phyloP scores from a whole-genome alignment of 2,888 invertebrate genomes.

The Cataglyphis albicans region DNA sequence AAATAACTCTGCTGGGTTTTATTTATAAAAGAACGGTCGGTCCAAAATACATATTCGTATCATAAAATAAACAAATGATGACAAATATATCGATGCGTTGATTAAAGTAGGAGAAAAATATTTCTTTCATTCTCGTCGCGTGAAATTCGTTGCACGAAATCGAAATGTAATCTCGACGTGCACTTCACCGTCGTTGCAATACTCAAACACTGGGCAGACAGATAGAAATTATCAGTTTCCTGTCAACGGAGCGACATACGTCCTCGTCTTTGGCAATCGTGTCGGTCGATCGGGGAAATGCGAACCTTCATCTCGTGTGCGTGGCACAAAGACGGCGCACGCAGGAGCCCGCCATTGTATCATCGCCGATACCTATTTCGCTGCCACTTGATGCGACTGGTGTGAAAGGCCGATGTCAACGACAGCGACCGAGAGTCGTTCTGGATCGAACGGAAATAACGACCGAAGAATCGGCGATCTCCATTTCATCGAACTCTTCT shows the following conservation, averaged over 20 bases:
- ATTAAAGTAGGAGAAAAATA: background rate
- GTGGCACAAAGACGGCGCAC: conserved; percentile 32
- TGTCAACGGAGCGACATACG: conserved; percentile 19
- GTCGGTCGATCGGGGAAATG: conserved; percentile 27
- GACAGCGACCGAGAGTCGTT: conserved; percentile 65
- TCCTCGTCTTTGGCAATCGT: conserved; percentile 36
- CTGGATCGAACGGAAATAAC: conserved; percentile 75
- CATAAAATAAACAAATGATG: background rate
- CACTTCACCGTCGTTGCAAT: background rate
- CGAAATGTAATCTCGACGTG: conserved; percentile 20
- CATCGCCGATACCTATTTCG: conserved; percentile 61
- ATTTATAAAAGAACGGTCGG: background rate
- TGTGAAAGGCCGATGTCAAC: conserved; percentile 71
- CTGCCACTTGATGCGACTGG: conserved; percentile 32
- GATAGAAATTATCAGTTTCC: conserved; percentile 40
- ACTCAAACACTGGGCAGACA: background rate
- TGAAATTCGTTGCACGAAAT: conserved; percentile 1
- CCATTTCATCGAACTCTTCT: conserved; percentile 20
- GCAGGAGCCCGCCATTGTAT: conserved; percentile 60
- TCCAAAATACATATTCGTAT: background rate
- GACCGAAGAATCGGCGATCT: conserved; percentile 71
- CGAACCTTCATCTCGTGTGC: conserved; percentile 42
- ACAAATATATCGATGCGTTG: background rate
- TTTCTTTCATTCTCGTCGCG: background rate
- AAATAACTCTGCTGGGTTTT: background rate